Evolutionary conservation across 2,797 vertebrate species (phyloP), one percentile per base, ranked within the genome.

Genomic region (Spea hammondii): DNA sequence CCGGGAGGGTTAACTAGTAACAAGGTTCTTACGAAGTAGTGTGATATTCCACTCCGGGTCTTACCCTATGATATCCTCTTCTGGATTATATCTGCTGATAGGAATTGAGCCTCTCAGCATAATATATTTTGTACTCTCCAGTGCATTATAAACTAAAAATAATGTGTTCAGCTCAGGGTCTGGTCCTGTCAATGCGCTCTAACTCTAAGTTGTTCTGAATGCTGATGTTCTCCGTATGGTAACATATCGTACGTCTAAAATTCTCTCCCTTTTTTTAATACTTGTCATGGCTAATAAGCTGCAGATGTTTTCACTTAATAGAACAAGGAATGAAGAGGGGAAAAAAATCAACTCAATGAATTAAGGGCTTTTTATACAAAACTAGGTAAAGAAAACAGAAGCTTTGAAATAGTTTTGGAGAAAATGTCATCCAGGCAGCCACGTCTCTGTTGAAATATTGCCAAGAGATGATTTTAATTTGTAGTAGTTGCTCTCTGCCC

Each of bases 401-500:
- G 79, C 70, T 59, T 77, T 73, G 51, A 68, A 73, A 77, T 77
- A 59, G 46, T 74, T 79, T 64, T 47, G 53, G 57, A 69, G 65
- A 71, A 73, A 77, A 69, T 73, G 54, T 77, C 55, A 73, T 64
- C 13, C 64, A 48, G 17, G 60, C 68, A 66, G 75, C 67, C 79
- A 82, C 75, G 68, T 59, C 57, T 82, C 65, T 14, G 5, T 49
- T 73, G 79, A 82, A 72, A 68, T 82, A 82, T 77, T 64, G 79
- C 79, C 79, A 82, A 76, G 70, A 77, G 79, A 82, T 82, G 79
- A 77, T 57, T 82, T 82, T 82, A 82, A 82, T 82, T 82, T 82
- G 74, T 82, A 82, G 79, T 67, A 72, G 74, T 77, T 82, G 70
- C 69, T 73, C 74, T 82, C 68, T 81, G 79, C 64, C 79, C 74